Percentiles rank a stretch among this genome's conserved stretches.
Conservation (phyloP, 2,888 invertebrate species). For the Synanthedon myopaeformis region DNA sequence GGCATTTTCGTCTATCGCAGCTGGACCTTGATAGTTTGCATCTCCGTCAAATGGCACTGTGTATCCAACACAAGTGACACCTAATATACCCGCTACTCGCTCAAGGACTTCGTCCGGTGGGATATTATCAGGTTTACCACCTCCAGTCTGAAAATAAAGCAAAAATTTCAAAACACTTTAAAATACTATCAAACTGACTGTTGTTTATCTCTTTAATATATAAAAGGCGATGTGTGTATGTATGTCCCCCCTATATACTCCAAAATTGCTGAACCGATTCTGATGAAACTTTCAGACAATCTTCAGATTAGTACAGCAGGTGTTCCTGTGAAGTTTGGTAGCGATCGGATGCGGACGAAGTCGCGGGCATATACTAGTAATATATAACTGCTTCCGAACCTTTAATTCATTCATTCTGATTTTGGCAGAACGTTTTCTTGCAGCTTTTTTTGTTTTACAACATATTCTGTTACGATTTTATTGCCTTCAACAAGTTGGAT, state of each 20-base stretch:
- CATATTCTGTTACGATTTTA: conserved; percentile 5
- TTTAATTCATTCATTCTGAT: background rate
- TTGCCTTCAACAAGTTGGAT: conserved; percentile 5
- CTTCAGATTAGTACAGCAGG: too few species aligned
- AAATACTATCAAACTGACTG: background rate
- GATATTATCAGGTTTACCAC: background rate
- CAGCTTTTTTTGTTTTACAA: too few species aligned
- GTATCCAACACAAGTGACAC: background rate
- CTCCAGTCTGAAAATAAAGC: conserved; percentile 2
- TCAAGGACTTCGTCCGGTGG: conserved; percentile 1
- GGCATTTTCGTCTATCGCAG: too few species aligned
- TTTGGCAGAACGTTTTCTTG: conserved; percentile 4
- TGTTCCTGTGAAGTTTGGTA: too few species aligned
- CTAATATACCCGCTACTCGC: background rate
- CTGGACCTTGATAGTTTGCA: background rate
- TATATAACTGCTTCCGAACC: background rate
- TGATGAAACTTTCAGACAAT: too few species aligned
- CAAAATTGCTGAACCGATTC: too few species aligned
- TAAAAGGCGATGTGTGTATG: too few species aligned
- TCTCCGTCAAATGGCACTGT: background rate
- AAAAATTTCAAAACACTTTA: background rate
- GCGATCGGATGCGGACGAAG: too few species aligned
- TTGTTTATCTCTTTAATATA: too few species aligned
- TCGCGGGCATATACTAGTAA: too few species aligned
- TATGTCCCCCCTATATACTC: too few species aligned